phyloP scores from a whole-genome alignment of 2,113 vertebrate species.

The Nothoprocta pentlandii region DNA sequence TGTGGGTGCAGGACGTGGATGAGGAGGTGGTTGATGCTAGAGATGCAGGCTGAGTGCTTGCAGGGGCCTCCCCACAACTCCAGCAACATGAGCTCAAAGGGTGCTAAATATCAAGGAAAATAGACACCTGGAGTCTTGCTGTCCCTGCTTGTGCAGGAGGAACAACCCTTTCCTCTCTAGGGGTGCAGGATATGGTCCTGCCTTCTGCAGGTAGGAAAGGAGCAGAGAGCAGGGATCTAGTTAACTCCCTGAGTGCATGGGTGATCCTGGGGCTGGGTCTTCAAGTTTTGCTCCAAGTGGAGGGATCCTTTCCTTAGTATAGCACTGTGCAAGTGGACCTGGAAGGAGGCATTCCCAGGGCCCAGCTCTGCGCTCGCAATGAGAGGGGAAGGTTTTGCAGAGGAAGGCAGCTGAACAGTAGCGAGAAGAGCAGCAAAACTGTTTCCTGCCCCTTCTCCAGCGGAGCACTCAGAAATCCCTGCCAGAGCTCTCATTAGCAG shows the following conservation, averaged over 20 bases:
- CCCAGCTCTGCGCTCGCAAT: neutral
- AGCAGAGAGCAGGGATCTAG: fast-evolving
- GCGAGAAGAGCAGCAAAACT: neutral
- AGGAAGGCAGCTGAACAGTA: neutral
- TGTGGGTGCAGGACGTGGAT: neutral
- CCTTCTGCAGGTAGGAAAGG: neutral
- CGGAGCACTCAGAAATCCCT: neutral
- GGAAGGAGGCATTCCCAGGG: neutral
- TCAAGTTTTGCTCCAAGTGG: neutral
- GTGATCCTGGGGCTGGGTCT: neutral
- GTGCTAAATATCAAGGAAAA: neutral
- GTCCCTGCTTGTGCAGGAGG: neutral
- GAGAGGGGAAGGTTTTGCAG: neutral
- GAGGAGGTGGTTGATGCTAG: neutral
- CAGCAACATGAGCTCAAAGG: neutral
- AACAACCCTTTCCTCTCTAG: neutral
- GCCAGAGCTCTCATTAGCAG: neutral
- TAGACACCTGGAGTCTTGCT: neutral
- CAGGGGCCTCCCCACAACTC: neutral
- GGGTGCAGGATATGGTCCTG: neutral
- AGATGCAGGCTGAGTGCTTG: neutral
- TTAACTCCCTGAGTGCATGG: fast-evolving
- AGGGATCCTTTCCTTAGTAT: neutral
- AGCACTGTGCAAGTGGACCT: neutral
- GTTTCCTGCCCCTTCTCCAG: neutral